Base-by-base conservation (phyloP, 2,797 vertebrate genomes). In the Pseudopleuronectes americanus region DNA sequence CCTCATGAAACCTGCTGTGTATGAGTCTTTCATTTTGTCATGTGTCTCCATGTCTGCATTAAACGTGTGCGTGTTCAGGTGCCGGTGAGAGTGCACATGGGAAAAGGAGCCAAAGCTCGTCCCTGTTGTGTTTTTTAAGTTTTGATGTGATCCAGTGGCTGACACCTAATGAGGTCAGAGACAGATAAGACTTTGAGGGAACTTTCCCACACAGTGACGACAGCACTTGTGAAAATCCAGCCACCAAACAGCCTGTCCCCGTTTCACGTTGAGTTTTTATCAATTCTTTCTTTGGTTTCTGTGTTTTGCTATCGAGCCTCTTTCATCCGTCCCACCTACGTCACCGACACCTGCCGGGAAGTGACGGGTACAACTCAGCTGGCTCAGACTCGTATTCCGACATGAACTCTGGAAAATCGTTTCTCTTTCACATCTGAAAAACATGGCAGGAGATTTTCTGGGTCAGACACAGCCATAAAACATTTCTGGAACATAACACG, bases 171-270 rank as follows among this genome's bases (percentile, higher is more conserved):
- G 88, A 87, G 84, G 89, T 90, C 85, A 90, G 68, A 75, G 62
- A 47, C 61, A 26, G 87, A 90, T 92, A 91, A 87, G 51, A 68
- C 79, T 74, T 45, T 21, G 24, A 80, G 81, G 81, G 64, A 24
- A 73, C 76, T 90, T 92, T 92, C 87, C 88, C 91, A 90, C 84
- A 61, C 52, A 0, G 53, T 90, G 90, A 90, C 76, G 89, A 90
- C 90, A 90, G 45, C 0, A 51, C 76, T 65, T 84, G 86, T 79
- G 90, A 90, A 91, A 87, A 73, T 66, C 21, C 38, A 31, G 61
- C 65, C 78, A 65, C 64, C 66, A 60, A 57, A 57, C 81, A 85
- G 84, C 53, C 41, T 85, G 74, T 75, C 23, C 75, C 43, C 22
- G 8, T 9, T 74, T 38, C 56, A 49, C 58, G 68, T 70, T 64